Base-by-base conservation (phyloP, 2,888 invertebrate genomes). In the Dynastes grantii region DNA sequence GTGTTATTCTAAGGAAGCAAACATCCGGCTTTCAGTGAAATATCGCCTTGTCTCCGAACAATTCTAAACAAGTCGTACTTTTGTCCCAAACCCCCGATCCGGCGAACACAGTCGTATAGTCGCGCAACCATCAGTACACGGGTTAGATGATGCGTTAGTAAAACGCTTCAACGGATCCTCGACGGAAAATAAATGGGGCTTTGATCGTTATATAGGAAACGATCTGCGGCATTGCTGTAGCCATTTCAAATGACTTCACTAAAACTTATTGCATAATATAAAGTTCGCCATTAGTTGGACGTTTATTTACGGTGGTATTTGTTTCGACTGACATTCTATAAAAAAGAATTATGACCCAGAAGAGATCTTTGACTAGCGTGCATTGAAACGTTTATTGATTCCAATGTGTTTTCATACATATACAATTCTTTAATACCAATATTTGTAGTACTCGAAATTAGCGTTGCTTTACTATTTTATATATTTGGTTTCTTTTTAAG, bases 1-100 rank as follows among this genome's bases (percentile, higher is more conserved):
- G 88, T 88, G 87, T 87, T 87, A 87, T 88, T 87, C 87, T 87
- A 88, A 88, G 88, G 88, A 88, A 88, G 88, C 88, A 86, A 83
- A 88, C 88, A 88, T 88, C 88, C 88, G 88, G 86, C 85, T 84
- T 86, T 85, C 86, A 84, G 87, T 88, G 88, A 88, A 88, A 88
- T 88, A 88, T 88, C 86, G 88, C 86, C 88, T 87, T 85, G 86
- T 87, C 87, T 86, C 85, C 70, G 85, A 87, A 87, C 87, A 87
- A 87, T 87, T 83, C 87, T 85, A 85, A 86, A 87, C 87, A 87
- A 88, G 86, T 87, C 87, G 85, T 85, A 87, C 88, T 88, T 87
- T 88, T 88, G 88, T 88, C 86, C 87, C 84, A 84, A 84, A 82
- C 79, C 80, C 80, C 78, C 53, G 32, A 45, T 45, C 45, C 11